Conservation (phyloP, 2,797 vertebrate species). For the Micropoecilia bifurca region DNA sequence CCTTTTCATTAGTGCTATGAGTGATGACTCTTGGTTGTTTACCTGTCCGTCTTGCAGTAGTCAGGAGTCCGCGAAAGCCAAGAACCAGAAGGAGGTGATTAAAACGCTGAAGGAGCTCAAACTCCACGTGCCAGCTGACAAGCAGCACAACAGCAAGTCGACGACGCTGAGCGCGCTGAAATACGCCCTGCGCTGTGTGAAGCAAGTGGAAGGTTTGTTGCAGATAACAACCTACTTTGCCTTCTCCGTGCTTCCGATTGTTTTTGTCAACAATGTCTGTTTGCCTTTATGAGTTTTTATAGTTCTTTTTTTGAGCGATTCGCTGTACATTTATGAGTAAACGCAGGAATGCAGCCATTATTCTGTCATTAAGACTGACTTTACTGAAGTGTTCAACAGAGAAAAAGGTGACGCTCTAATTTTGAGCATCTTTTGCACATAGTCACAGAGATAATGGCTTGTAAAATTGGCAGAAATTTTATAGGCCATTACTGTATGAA, state of each 20-base stretch:
- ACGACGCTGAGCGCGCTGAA: conserved; percentile 88
- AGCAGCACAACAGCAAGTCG: conserved; percentile 88
- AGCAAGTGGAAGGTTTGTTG: conserved; percentile 92
- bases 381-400: neutral
- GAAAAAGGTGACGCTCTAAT: neutral
- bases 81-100: conserved; percentile 91
- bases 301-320: neutral
- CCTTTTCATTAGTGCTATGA: neutral
- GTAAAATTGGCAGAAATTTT: conserved; percentile 28
- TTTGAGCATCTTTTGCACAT: conserved; percentile 8
- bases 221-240: neutral
- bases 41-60: conserved; percentile 78
- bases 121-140: conserved; percentile 88
- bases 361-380: neutral
- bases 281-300: neutral
- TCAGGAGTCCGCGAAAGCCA: conserved; percentile 91
- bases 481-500: too few species aligned
- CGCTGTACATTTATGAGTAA: neutral
- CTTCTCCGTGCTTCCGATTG: neutral
- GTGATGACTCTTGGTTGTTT: conserved; percentile 37
- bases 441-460: conserved; percentile 7
- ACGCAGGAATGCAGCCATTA: neutral
- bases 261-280: neutral
- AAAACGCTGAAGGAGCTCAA: conserved; percentile 93
- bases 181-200: conserved; percentile 92